Evolutionary conservation across 1,140 invertebrate genomes (phyloP).

Genomic region (Ruditapes philippinarum): DNA sequence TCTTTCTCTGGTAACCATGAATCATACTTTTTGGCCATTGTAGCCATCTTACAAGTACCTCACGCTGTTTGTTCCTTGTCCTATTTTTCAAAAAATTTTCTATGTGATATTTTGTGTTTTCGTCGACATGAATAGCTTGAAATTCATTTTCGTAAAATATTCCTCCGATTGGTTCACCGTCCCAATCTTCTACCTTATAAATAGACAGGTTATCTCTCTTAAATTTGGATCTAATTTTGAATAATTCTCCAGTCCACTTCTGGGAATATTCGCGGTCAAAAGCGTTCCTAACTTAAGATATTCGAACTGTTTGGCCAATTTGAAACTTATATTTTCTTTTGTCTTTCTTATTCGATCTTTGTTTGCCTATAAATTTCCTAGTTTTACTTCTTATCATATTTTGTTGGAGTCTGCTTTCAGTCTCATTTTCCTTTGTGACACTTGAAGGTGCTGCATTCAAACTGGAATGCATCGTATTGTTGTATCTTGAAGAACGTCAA

Average conservation of each 20-base stretch:
- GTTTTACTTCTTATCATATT: not conserved
- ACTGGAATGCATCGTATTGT: not conserved
- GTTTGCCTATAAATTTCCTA: not conserved
- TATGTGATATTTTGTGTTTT: constrained; percentile 7
- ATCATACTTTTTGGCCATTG: constrained; percentile 49
- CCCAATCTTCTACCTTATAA: constrained; percentile 17
- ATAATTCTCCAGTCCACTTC: constrained; percentile 35
- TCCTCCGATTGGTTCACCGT: not conserved
- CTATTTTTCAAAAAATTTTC: constrained; percentile 17
- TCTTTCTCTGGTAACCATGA: constrained; percentile 15
- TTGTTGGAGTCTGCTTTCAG: constrained; percentile 13
- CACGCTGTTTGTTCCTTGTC: not conserved
- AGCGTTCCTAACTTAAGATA: not conserved
- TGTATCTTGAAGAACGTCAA: constrained; percentile 32
- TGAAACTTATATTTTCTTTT: not conserved
- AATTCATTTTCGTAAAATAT: constrained; percentile 27
- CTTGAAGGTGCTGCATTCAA: not conserved
- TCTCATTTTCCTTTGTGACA: not conserved
- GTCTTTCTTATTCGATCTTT: not conserved
- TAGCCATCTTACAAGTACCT: constrained; percentile 33
- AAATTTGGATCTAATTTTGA: constrained; percentile 1
- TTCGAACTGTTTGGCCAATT: not conserved
- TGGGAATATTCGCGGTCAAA: constrained; percentile 37
- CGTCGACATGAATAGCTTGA: not conserved
- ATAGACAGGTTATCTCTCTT: constrained; percentile 20